These are phyloP conservation scores for Eutrigla gurnardus DNA, from an alignment of 2,797 vertebrate species.

Conservation along the genomic window DNA sequence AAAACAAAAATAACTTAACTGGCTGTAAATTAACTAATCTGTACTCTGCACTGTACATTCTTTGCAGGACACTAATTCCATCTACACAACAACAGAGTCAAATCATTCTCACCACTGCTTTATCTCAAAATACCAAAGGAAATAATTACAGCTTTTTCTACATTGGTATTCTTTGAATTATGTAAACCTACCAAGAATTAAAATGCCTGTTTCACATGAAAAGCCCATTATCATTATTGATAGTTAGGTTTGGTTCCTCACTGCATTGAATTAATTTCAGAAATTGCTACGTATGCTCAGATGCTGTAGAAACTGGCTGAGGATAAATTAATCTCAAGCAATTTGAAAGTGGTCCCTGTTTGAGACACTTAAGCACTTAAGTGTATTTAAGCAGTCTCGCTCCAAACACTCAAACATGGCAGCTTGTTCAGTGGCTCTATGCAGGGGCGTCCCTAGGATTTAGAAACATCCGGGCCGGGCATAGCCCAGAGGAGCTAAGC, in stretches of 20 bases:
- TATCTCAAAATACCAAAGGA: not conserved
- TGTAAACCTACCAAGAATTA: not conserved
- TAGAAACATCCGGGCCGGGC: too few species aligned
- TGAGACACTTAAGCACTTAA: not conserved
- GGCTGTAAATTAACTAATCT: not conserved
- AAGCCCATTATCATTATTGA: too few species aligned
- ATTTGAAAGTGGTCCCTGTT: too few species aligned
- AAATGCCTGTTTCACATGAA: too few species aligned
- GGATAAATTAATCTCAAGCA: too few species aligned
- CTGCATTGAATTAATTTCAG: too few species aligned
- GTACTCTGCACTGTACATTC: not conserved
- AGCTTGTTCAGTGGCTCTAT: not conserved
- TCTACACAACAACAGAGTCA: not conserved
- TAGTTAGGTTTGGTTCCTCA: too few species aligned
- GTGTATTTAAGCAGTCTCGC: not conserved
- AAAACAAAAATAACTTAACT: not conserved
- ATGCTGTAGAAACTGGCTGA: too few species aligned
- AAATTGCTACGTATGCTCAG: too few species aligned
- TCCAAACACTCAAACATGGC: not conserved
- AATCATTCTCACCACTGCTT: not conserved
- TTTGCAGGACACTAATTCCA: not conserved
- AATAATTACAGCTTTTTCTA: not conserved
- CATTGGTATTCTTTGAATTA: not conserved
- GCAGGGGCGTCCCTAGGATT: too few species aligned
- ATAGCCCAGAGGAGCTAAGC: too few species aligned